These are phyloP conservation scores for Tenualosa ilisha DNA, from an alignment of 2,797 vertebrate genomes.

Conservation along the genomic window DNA sequence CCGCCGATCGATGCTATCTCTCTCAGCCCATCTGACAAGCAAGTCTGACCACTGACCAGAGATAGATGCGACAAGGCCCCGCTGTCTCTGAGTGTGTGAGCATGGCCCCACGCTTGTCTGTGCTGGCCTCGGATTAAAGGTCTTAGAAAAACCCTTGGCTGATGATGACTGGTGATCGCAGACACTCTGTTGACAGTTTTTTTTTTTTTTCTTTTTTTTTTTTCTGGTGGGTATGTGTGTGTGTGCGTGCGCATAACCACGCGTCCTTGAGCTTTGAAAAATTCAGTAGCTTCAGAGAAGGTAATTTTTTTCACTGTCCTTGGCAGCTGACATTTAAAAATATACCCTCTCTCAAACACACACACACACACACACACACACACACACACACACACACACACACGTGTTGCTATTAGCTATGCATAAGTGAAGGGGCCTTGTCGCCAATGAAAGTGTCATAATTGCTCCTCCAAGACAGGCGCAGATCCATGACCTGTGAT, in stretches of 20 bases:
- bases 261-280: neutral
- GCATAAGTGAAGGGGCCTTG: conserved; percentile 16
- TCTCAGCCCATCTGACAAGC: neutral
- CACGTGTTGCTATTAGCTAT: neutral
- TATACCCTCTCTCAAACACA: neutral
- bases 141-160: neutral
- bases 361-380: neutral
- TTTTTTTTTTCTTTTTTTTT: neutral
- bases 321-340: conserved; percentile 21
- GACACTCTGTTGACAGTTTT: neutral
- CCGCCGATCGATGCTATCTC: neutral
- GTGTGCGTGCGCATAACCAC: neutral
- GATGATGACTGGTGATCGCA: neutral
- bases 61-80: neutral
- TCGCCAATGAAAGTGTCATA: conserved; percentile 29
- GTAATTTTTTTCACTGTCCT: neutral
- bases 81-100: neutral
- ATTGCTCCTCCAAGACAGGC: conserved; percentile 28
- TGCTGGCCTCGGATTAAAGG: neutral
- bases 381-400: conserved; percentile 23
- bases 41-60: neutral
- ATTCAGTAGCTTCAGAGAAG: neutral
- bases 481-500: conserved; percentile 29
- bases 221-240: neutral
- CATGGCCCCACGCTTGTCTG: neutral